These are phyloP conservation scores for Bubo blakistoni DNA, from an alignment of 2,113 vertebrate genomes.

Conservation along the genomic window DNA sequence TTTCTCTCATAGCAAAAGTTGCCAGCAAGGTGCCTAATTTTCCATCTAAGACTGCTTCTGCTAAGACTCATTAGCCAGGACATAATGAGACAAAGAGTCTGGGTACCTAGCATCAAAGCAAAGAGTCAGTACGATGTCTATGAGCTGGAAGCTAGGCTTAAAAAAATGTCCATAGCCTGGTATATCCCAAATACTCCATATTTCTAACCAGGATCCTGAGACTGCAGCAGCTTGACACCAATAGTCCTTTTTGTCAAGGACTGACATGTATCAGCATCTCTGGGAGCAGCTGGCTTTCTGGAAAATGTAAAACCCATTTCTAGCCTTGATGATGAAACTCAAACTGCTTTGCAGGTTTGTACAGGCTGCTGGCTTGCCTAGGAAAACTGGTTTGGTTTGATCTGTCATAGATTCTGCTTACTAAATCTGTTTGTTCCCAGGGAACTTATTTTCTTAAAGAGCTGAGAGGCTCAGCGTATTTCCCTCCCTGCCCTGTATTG, in stretches of 20 bases:
- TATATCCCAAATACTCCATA: not conserved
- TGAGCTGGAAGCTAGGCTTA: not conserved
- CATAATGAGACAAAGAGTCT: not conserved
- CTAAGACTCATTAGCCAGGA: not conserved
- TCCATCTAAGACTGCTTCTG: not conserved
- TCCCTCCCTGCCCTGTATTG: not conserved
- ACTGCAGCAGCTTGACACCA: not conserved
- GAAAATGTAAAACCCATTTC: not conserved
- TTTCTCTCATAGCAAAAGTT: not conserved
- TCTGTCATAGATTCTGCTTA: conserved; percentile 23
- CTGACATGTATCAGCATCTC: not conserved
- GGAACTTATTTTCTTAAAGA: conserved; percentile 12
- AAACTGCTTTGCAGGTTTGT: not conserved
- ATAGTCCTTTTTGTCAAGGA: not conserved
- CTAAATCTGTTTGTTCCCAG: conserved; percentile 56
- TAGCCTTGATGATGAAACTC: not conserved
- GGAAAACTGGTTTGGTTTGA: conserved; percentile 56
- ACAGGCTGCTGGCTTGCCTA: conserved; percentile 23
- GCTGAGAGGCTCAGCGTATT: not conserved
- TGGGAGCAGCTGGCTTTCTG: not conserved
- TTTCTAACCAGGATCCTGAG: not conserved
- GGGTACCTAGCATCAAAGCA: not conserved
- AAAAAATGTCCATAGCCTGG: not conserved
- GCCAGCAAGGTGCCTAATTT: not conserved
- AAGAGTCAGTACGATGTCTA: not conserved